Base-by-base conservation (phyloP, 2,888 invertebrate species). In the Willowsia nigromaculata region DNA sequence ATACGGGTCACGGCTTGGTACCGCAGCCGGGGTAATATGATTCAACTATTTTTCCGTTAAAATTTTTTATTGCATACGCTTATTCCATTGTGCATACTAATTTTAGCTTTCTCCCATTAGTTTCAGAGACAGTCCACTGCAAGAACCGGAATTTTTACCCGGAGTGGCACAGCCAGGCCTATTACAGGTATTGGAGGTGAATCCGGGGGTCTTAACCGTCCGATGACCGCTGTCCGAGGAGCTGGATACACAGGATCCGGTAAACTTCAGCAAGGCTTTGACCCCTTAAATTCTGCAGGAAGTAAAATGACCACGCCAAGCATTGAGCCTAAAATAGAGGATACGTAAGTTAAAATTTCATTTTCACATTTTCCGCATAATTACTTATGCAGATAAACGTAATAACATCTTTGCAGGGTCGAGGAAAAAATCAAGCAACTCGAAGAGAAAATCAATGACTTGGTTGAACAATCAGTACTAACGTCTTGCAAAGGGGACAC, bases 191-290 rank as follows among this genome's bases (percentile, higher is more conserved):
- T 91, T 33, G 93, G 93, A 74, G 93, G 90, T 0, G 90, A 90
- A 59, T 90, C 90, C 25, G 91, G 90, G 1, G 90, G 90, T 33
- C 80, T 93, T 13, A 94, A 94, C 27, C 93, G 99, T 86, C 99
- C 99, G 0, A 98, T 99, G 95, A 99, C 99, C 2, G 99, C 99
- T 1, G 98, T 99, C 53, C 95, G 98, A 87, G 99, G 98, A 9
- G 99, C 98, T 33, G 99, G 99, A 0, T 99, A 98, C 94, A 98
- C 98, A 4, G 98, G 98, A 1, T 96, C 95, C 76, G 94, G 94
- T 30, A 93, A 95, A 94, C 92, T 91, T 93, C 94, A 90, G 65
- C 93, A 93, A 65, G 93, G 93, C 18, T 96, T 97, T 93, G 97
- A 98, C 94, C 97, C 97, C 5, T 94, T 98, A 89, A 96, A 97